Evolutionary conservation across 64 coral and sea anemone genomes (phyloP).

Genomic region (Montipora sp.): DNA sequence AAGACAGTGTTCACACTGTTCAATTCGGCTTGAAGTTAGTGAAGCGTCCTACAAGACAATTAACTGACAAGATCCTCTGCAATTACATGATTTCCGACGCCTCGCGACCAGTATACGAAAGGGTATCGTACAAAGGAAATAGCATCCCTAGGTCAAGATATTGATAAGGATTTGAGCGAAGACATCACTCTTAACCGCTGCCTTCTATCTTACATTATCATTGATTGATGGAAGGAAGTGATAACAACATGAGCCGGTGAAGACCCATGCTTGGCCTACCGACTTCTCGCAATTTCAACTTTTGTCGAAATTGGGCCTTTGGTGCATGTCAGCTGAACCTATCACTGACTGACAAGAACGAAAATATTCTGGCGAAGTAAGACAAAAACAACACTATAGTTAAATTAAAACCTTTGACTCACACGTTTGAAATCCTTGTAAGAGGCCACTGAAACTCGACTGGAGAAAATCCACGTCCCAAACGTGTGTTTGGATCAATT

Average conservation of each 20-base stretch:
- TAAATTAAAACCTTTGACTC: slow-evolving; percentile 4
- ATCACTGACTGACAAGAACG: background rate
- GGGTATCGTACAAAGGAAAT: background rate
- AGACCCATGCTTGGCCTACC: too few species aligned
- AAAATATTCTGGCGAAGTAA: background rate
- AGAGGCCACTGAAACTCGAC: background rate
- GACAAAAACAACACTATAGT: background rate
- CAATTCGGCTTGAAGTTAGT: background rate
- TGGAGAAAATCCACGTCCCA: background rate
- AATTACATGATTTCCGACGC: background rate
- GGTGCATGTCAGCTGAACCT: background rate
- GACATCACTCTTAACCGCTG: background rate
- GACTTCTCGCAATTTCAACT: too few species aligned
- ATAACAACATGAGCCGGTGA: background rate
- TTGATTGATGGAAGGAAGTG: background rate
- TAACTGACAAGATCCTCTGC: too few species aligned
- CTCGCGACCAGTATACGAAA: background rate
- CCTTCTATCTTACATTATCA: background rate
- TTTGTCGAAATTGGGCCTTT: too few species aligned
- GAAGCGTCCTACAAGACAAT: too few species aligned
- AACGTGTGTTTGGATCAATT: background rate
- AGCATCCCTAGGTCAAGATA: slow-evolving; percentile 18
- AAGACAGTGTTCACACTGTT: background rate
- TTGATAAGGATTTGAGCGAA: background rate
- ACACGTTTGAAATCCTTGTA: background rate